Conservation (phyloP, 2,888 invertebrate species). For the Xanthia togata region DNA sequence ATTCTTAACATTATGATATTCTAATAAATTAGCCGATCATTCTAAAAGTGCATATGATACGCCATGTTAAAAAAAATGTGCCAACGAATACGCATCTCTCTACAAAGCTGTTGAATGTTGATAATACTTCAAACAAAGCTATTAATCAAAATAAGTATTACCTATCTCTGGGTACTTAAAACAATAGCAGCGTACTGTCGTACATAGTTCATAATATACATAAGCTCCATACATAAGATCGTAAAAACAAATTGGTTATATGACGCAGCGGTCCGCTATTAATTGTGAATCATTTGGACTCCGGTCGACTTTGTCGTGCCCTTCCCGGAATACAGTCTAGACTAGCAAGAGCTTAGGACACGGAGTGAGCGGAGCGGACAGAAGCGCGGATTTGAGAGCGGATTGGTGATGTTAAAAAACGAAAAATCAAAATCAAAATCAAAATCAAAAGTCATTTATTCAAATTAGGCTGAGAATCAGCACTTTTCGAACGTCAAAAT, state of each 20-base stretch:
- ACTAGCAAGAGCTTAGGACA: conserved; percentile 44
- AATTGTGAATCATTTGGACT: conserved; percentile 60
- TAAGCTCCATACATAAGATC: neutral
- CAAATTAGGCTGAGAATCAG: too few species aligned
- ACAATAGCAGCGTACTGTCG: neutral
- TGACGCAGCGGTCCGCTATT: conserved; percentile 54
- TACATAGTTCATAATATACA: neutral
- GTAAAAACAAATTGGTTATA: conserved; percentile 31
- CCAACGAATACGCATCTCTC: neutral
- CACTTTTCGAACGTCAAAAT: too few species aligned
- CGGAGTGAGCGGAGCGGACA: conserved; percentile 7
- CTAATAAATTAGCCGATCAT: too few species aligned
- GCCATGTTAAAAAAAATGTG: neutral
- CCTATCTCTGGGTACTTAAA: neutral
- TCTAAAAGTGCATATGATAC: neutral
- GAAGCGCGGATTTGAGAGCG: neutral
- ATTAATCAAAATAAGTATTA: neutral
- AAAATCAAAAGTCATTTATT: too few species aligned
- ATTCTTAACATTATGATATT: too few species aligned
- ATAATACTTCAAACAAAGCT: neutral
- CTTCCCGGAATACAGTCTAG: conserved; percentile 70
- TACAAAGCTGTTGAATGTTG: neutral
- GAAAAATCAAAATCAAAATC: too few species aligned
- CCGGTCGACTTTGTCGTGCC: conserved; percentile 51
- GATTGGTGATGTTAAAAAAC: neutral